These are phyloP conservation scores for Drosophila grimshawi DNA, from an alignment of 1,140 invertebrate species.

Conservation along the genomic window DNA sequence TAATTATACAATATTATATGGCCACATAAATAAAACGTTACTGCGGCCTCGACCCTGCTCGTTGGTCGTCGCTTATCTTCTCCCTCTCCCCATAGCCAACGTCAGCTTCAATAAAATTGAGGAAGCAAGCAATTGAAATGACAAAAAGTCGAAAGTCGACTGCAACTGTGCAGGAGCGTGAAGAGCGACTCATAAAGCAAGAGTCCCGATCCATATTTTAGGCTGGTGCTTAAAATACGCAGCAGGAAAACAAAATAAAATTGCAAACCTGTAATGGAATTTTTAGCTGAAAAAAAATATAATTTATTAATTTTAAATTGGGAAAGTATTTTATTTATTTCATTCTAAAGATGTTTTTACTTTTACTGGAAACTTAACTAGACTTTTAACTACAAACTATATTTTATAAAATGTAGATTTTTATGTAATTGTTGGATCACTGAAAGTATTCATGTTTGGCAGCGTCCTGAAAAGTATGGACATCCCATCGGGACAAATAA, in stretches of 20 bases:
- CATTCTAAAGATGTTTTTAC: no score
- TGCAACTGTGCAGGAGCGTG: neutral
- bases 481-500: neutral
- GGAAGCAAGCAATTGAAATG: conserved; percentile 54
- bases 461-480: conserved; percentile 16
- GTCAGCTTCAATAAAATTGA: conserved; percentile 64
- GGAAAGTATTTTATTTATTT: no score
- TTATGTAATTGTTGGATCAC: no score
- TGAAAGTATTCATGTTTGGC: neutral
- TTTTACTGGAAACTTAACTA: no score
- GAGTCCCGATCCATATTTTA: neutral
- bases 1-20: conserved; percentile 43
- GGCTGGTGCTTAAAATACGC: conserved; percentile 14
- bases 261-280: no score
- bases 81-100: conserved; percentile 14
- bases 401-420: no score
- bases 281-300: no score
- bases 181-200: conserved; percentile 23
- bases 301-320: no score
- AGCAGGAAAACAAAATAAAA: no score
- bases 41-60: conserved; percentile 22
- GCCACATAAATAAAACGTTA: conserved; percentile 72
- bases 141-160: conserved; percentile 29
- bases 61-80: conserved; percentile 28
- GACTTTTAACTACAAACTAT: no score